Conservation (phyloP, 2,797 vertebrate genomes). For the Pangasius macronema region DNA sequence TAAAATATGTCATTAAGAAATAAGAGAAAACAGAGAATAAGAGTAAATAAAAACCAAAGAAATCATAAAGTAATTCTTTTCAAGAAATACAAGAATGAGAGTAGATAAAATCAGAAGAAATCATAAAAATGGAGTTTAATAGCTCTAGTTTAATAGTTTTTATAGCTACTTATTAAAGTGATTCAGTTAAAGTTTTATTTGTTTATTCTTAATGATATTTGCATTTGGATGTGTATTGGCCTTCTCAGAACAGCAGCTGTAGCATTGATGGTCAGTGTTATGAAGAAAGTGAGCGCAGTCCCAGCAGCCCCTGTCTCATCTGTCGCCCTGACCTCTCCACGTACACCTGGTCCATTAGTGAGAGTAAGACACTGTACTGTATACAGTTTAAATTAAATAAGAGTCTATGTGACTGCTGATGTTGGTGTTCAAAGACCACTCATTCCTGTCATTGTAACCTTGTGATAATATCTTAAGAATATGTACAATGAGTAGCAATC, state of each 20-base stretch:
- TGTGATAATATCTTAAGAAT: background rate
- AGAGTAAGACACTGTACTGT: constrained; percentile 75
- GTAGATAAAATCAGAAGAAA: background rate
- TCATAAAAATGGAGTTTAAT: background rate
- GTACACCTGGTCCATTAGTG: constrained; percentile 82
- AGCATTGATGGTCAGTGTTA: constrained; percentile 85
- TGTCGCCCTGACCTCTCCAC: constrained; percentile 83
- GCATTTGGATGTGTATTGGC: constrained; percentile 22
- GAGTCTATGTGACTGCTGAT: background rate
- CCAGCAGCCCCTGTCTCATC: constrained; percentile 80
- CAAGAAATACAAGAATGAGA: background rate
- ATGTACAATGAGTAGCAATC: background rate
- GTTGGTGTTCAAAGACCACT: background rate
- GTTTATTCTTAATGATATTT: background rate
- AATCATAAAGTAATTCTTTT: background rate
- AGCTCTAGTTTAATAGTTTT: too few relatives aligned
- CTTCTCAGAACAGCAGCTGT: constrained; percentile 84
- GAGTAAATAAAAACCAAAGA: background rate
- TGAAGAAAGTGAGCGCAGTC: constrained; percentile 78
- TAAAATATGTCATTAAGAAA: background rate
- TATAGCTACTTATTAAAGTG: background rate
- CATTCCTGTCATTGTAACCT: background rate
- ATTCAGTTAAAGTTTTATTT: background rate
- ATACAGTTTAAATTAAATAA: background rate
- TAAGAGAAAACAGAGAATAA: background rate